Base-by-base conservation (phyloP, 2,888 invertebrate genomes). In the Aplocera efformata region DNA sequence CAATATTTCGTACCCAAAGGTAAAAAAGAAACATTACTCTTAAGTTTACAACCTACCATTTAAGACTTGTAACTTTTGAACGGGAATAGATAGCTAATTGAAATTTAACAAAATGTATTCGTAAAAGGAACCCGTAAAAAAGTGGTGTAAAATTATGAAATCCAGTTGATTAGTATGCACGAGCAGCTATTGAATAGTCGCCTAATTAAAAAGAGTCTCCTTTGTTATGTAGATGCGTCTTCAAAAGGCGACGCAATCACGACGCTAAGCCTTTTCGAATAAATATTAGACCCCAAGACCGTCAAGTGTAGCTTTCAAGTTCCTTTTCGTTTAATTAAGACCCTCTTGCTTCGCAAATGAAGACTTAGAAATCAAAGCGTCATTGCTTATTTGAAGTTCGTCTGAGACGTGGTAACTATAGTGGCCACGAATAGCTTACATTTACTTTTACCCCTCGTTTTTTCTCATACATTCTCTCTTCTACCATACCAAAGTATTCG, bases 141-240 rank as follows among this genome's bases (percentile, higher is more conserved):
- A 17, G 3, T 3, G 13, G 13, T 67, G 65, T n/a, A n/a, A n/a
- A 67, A 53, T 64, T 43, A 64, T 63, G 68, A 75, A 76, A 75
- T 72, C 73, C 58, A 61, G 48, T 71, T 78, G 75, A 78, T 79
- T 79, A 74, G 70, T 76, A 79, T 79, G 77, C 78, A 60, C 65
- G 60, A 58, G 58, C 50, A 63, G 68, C 69, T 63, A 63, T 58
- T 60, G 63, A 77, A 77, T 76, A 75, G 78, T 73, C 75, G 65
- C 67, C 72, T 79, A 78, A 80, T 80, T 80, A 79, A 80, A 79
- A 80, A 78, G 75, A 79, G 70, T 71, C 55, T 57, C 70, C 79
- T 80, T 80, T 80, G 77, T 77, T 51, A 80, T 80, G 79, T 74
- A 78, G 79, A 80, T 80, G 63, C 63, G 64, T 67, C 39, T 45